Conservation (phyloP, 2,888 invertebrate species). For the Lissocephala sabroskyi region DNA sequence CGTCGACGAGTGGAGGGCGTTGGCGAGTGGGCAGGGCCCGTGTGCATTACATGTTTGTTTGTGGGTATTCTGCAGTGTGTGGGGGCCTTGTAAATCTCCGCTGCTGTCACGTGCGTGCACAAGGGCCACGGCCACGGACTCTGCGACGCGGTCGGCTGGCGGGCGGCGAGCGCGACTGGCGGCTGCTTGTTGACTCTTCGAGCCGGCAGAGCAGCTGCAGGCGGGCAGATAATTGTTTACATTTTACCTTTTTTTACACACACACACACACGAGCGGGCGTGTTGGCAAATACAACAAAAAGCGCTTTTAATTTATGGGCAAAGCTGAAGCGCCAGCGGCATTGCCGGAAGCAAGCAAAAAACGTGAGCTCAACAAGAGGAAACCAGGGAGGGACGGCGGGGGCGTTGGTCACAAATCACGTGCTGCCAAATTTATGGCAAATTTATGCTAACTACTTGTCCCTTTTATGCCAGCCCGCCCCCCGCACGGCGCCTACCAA, state of each 20-base stretch:
- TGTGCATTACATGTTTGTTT: slow-evolving; percentile 5
- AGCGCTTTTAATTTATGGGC: slow-evolving; percentile 53
- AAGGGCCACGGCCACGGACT: slow-evolving; percentile 16
- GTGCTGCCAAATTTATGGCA: slow-evolving; percentile 65
- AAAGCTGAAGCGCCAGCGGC: slow-evolving; percentile 11
- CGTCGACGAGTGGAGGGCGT: slow-evolving; percentile 1
- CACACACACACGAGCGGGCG: not conserved
- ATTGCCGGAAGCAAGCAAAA: not conserved
- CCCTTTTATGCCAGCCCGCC: slow-evolving; percentile 23
- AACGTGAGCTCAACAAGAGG: not conserved
- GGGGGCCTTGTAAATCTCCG: slow-evolving; percentile 52
- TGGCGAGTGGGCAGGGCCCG: not conserved
- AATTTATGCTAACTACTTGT: slow-evolving; percentile 67
- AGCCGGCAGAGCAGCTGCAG: slow-evolving; percentile 43
- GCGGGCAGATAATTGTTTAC: slow-evolving; percentile 64
- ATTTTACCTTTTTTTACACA: slow-evolving; percentile 50
- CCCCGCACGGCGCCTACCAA: not conserved
- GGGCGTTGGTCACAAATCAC: slow-evolving; percentile 57
- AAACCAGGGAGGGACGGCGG: slow-evolving; percentile 2
- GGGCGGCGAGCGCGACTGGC: no score
- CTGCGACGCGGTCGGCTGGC: slow-evolving; percentile 19
- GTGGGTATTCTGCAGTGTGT: slow-evolving; percentile 6
- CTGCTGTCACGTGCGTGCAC: slow-evolving; percentile 38
- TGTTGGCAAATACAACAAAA: slow-evolving; percentile 42
- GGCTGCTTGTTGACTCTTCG: slow-evolving; percentile 26